These are phyloP conservation scores for Ormyrus rosae DNA, from an alignment of 2,888 invertebrate genomes.

Conservation along the genomic window DNA sequence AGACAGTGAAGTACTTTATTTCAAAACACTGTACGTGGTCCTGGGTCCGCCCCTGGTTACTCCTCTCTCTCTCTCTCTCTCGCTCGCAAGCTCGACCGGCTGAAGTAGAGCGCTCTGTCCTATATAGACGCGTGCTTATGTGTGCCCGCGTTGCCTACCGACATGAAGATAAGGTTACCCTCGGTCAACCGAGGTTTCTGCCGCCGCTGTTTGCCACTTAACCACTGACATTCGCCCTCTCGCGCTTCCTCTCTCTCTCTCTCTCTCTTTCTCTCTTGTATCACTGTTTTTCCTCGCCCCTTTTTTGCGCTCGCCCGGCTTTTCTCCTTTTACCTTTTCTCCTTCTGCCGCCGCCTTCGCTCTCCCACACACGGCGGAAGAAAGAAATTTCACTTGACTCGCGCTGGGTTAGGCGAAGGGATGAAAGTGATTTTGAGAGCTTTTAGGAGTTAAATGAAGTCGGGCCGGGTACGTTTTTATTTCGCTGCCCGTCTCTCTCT, in stretches of 20 bases:
- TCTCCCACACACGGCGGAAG: not conserved
- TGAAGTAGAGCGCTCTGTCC: not conserved
- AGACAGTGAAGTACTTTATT: constrained; percentile 37
- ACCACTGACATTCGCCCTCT: constrained; percentile 42
- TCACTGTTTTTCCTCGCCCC: not conserved
- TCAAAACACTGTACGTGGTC: constrained; percentile 15
- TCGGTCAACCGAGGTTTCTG: constrained; percentile 48
- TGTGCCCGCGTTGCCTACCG: constrained; percentile 14
- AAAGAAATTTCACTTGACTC: constrained; percentile 43
- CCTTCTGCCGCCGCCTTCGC: not conserved
- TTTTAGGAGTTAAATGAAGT: constrained; percentile 51
- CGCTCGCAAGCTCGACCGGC: not conserved
- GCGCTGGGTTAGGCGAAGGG: constrained; percentile 22
- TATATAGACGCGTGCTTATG: not conserved
- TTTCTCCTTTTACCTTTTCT: constrained; percentile 12
- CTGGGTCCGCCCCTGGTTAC: not conserved
- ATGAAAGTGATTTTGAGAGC: constrained; percentile 52
- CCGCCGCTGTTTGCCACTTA: constrained; percentile 47
- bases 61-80: constrained; percentile 9
- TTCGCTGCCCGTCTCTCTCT: not conserved
- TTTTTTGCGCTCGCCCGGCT: not conserved
- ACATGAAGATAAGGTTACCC: constrained; percentile 54
- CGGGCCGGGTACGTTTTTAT: constrained; percentile 2
- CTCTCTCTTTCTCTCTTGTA: constrained; percentile 11
- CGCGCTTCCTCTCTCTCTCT: not conserved